Base-by-base conservation (phyloP, 2,888 invertebrate genomes). In the Cinara cedri region DNA sequence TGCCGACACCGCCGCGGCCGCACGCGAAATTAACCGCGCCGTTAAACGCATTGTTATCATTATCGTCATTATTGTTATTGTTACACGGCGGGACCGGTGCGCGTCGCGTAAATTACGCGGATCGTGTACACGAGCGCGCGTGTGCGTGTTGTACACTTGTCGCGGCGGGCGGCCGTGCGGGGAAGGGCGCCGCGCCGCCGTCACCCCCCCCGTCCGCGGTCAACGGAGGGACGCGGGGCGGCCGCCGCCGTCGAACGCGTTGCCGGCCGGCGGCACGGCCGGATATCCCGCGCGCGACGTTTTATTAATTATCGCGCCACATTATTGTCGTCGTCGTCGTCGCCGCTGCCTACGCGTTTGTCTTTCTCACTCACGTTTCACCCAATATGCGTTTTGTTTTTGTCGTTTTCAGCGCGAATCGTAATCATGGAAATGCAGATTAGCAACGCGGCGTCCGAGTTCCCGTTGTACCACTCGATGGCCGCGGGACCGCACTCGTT, bases 401-500 rank as follows among this genome's bases (percentile, higher is more conserved):
- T 70, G 2, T 60, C 44, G 60, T 78, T 78, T 65, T 11, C 78
- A 78, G 78, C 57, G 42, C 60, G 49, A 34, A 34, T 34, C 34
- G 19, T 70, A 70, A 42, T 16, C 78, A 70, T 70, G 78, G 78
- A 78, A 70, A 78, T 78, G 78, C 78, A 78, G 78, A 78, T 78
- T 9, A 78, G 78, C 34, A 78, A 78, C 70, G 60, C 78, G 57
- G 60, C 78, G 57, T 60, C 78, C 78, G 78, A 78, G 70, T 70
- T 78, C 60, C 78, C 78, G 60, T 34, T 78, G 68, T 78, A 78
- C 70, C 78, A 78, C 60, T 62, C 78, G 78, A 78, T 78, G 78
- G 70, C 82, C 60, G 19, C 81, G 76, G 63, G 80, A 62, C 54
- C 74, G 34, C 78, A 80, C 54, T 81, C 70, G 76, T 80, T 72